A percentile compares a stretch with the other conserved stretches of the same genome.
phyloP scores from a whole-genome alignment of 2,888 invertebrate genomes.

The Loripinus fragilis region DNA sequence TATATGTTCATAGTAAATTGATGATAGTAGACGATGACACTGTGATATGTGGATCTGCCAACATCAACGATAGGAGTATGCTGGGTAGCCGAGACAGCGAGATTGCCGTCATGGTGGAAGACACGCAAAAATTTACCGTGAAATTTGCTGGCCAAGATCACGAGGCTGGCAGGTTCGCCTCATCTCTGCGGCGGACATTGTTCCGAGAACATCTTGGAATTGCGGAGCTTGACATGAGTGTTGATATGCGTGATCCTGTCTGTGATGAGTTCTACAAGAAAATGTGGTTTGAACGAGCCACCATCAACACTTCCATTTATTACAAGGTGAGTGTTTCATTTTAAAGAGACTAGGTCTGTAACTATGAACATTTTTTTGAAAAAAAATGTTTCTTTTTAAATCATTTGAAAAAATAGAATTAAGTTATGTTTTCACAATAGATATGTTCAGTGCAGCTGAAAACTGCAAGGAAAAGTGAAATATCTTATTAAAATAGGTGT shows the following conservation, averaged over 20 bases:
- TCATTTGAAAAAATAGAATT: too few species aligned
- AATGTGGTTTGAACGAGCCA: constrained; percentile 92
- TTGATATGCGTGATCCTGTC: constrained; percentile 91
- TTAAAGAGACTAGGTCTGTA: too few species aligned
- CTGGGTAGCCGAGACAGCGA: constrained; percentile 97
- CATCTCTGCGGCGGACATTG: constrained; percentile 91
- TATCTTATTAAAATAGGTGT: too few species aligned
- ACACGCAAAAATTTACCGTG: constrained; percentile 85
- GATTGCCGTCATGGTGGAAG: constrained; percentile 91
- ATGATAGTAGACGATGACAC: constrained; percentile 96
- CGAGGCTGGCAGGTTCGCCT: constrained; percentile 94
- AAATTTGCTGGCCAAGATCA: constrained; percentile 92
- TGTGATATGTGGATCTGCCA: constrained; percentile 98
- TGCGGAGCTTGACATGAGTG: constrained; percentile 83
- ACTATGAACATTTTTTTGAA: too few species aligned
- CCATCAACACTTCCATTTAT: constrained; percentile 93
- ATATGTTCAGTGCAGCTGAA: too few species aligned
- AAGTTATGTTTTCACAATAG: too few species aligned
- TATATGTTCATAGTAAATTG: constrained; percentile 99
- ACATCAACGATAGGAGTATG: constrained; percentile 98
- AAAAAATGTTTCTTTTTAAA: too few species aligned
- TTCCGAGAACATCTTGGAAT: constrained; percentile 96
- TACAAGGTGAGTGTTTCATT: constrained; percentile 87
- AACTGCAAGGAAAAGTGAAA: too few species aligned
- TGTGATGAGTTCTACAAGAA: constrained; percentile 92